phyloP scores from a whole-genome alignment of 1,140 invertebrate genomes.

The Micrasema minimum region DNA sequence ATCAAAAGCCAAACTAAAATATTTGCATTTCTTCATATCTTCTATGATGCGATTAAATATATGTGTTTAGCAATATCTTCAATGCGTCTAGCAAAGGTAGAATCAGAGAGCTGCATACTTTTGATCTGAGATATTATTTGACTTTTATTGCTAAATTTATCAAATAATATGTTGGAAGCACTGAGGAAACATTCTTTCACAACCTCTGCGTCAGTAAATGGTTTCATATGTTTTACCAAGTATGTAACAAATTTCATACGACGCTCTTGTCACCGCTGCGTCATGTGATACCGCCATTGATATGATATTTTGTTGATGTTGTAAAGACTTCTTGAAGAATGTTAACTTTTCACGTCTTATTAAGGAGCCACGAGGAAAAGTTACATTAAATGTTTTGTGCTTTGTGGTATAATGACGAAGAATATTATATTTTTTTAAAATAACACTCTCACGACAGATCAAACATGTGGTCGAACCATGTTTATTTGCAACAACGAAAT shows the following conservation, averaged over 20 bases:
- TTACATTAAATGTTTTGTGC: too few relatives aligned
- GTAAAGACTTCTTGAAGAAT: slow-evolving; percentile 45
- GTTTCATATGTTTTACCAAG: too few relatives aligned
- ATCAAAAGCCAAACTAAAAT: slow-evolving; percentile 53
- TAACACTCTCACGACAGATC: too few relatives aligned
- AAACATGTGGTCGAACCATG: slow-evolving; percentile 42
- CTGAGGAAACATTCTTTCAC: slow-evolving; percentile 50
- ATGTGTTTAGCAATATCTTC: slow-evolving; percentile 48
- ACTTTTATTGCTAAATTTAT: slow-evolving; percentile 39
- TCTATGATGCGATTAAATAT: slow-evolving; percentile 43
- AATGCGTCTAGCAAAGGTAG: slow-evolving; percentile 45
- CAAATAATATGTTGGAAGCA: slow-evolving; percentile 50
- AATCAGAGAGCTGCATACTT: slow-evolving; percentile 51
- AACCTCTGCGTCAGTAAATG: slow-evolving; percentile 48
- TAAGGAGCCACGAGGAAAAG: too few relatives aligned
- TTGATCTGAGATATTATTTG: slow-evolving; percentile 48
- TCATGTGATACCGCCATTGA: too few relatives aligned
- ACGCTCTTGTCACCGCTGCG: too few relatives aligned
- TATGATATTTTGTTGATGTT: slow-evolving; percentile 51
- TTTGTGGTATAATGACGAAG: slow-evolving; percentile 31
- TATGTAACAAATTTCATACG: too few relatives aligned
- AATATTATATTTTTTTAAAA: slow-evolving; percentile 42
- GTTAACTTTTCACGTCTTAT: slow-evolving; percentile 50
- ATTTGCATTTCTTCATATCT: slow-evolving; percentile 40
- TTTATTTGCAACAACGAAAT: slow-evolving; percentile 40